phyloP scores from a whole-genome alignment of 2,888 invertebrate genomes.

The Itoplectis maculator region DNA sequence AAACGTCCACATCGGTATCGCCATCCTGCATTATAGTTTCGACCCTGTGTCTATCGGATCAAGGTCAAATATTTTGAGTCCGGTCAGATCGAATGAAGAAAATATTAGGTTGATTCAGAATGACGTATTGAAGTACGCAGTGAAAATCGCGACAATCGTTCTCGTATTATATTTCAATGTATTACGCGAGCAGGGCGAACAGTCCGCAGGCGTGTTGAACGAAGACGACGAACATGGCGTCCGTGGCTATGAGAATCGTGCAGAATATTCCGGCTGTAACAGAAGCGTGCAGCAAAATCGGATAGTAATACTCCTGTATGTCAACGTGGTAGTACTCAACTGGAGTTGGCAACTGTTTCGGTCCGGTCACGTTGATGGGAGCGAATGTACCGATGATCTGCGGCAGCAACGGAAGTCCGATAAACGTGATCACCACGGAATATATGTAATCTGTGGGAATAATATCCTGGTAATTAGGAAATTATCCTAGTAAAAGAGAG shows the following conservation, averaged over 20 bases:
- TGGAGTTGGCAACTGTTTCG: constrained; percentile 30
- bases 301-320: constrained; percentile 43
- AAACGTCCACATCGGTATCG: background rate
- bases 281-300: constrained; percentile 6
- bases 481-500: too few species aligned
- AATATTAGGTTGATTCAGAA: too few species aligned
- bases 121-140: too few species aligned
- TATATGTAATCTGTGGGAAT: constrained; percentile 5
- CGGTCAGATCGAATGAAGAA: too few species aligned
- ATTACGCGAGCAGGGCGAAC: constrained; percentile 50
- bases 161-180: background rate
- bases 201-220: constrained; percentile 57
- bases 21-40: background rate
- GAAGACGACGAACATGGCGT: constrained; percentile 29
- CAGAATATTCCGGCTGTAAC: background rate
- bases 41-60: background rate
- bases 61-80: background rate
- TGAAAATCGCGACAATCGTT: too few species aligned
- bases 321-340: constrained; percentile 50
- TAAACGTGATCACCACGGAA: background rate
- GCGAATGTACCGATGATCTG: background rate
- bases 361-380: background rate
- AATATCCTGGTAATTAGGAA: too few species aligned
- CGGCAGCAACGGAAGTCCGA: constrained; percentile 8
- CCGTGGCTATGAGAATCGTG: constrained; percentile 20